phyloP scores from a whole-genome alignment of 2,113 vertebrate species.

The Colistium nudipinnis region DNA sequence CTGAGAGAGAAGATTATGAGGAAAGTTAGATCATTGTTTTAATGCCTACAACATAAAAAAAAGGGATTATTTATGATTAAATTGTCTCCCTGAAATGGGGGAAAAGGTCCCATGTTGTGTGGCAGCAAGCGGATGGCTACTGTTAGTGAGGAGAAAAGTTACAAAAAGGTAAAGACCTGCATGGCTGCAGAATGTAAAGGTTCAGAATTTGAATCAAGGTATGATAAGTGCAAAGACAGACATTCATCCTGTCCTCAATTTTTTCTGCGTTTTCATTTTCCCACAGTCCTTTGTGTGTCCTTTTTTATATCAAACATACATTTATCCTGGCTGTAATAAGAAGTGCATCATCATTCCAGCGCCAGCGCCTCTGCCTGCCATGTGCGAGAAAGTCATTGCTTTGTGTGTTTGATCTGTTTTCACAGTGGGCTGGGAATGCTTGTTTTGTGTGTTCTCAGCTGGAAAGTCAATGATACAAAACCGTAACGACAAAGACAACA shows the following conservation, averaged over 20 bases:
- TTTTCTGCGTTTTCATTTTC: too few species aligned
- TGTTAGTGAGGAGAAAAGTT: neutral
- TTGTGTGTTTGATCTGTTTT: slow-evolving; percentile 19
- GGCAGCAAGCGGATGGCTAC: neutral
- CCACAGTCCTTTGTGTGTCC: neutral
- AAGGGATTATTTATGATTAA: neutral
- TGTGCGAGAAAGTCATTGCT: slow-evolving; percentile 26
- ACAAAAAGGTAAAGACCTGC: too few species aligned
- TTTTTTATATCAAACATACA: neutral
- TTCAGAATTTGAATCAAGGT: too few species aligned
- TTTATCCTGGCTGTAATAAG: slow-evolving; percentile 8
- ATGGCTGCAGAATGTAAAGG: too few species aligned
- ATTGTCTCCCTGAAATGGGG: too few species aligned
- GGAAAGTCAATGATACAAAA: slow-evolving; percentile 13
- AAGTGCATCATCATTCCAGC: slow-evolving; percentile 14
- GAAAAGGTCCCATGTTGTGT: too few species aligned
- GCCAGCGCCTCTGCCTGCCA: neutral
- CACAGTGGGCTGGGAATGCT: slow-evolving; percentile 8
- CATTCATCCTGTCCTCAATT: too few species aligned
- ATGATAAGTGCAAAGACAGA: too few species aligned
- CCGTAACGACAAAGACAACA: slow-evolving; percentile 15
- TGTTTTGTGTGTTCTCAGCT: slow-evolving; percentile 19
- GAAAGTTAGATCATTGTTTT: neutral
- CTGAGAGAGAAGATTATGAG: neutral
- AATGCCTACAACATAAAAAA: slow-evolving; percentile 7